Base-by-base conservation (phyloP, 2,888 invertebrate genomes). In the Bursaphelenchus okinawaensis region DNA sequence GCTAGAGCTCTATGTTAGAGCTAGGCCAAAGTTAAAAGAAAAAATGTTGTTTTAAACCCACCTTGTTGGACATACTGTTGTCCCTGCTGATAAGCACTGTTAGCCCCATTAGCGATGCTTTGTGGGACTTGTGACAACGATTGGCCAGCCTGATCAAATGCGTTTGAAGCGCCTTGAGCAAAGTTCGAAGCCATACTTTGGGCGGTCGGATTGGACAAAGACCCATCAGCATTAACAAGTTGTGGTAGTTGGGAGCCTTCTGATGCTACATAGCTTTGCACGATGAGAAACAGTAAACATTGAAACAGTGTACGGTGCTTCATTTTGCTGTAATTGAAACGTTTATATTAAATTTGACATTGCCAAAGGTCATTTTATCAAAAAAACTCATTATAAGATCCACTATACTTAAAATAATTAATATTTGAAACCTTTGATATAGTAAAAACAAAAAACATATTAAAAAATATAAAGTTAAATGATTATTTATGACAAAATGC, bases 191-290 rank as follows among this genome's bases (percentile, higher is more conserved):
- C 52, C n/a, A 12, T 20, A 20, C 52, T 23, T 52, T 23, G 22
- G 20, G n/a, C 52, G 20, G n/a, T 20, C 12, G 24, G 28, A 9
- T 16, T 9, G 12, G 27, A 57, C 28, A 28, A 24, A 12, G 22
- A 23, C 19, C 20, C 51, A 59, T n/a, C 52, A 40, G 60, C 51
- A 29, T 51, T 59, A n/a, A 59, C 52, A 4, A 59, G 23, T 24
- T 59, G 60, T 12, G 60, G 60, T 12, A 59, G 19, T n/a, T 59
- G 57, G n/a, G n/a, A n/a, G 23, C 57, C 57, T 26, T 26, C 27
- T n/a, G n/a, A n/a, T n/a, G n/a, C n/a, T n/a, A n/a, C n/a, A n/a
- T n/a, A n/a, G n/a, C n/a, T n/a, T n/a, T n/a, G n/a, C n/a, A n/a
- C n/a, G n/a, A n/a, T n/a, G n/a, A n/a, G n/a, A n/a, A n/a, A n/a